phyloP scores from a whole-genome alignment of 1,140 invertebrate species.

The Drosophila bocqueti region DNA sequence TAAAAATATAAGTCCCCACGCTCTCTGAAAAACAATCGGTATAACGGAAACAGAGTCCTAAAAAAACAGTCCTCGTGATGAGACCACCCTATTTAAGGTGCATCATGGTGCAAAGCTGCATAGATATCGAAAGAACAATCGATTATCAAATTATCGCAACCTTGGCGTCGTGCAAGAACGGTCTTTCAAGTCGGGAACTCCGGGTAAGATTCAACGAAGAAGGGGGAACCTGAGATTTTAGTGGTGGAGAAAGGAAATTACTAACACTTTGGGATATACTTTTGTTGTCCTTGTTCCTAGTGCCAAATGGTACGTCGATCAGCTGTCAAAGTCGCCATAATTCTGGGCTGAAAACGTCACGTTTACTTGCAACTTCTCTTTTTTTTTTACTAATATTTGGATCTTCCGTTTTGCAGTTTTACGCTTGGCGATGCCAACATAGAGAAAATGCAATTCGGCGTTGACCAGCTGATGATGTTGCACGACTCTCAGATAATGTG shows the following conservation, averaged over 20 bases:
- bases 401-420: slow-evolving; percentile 41
- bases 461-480: slow-evolving; percentile 77
- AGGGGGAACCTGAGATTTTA: no score
- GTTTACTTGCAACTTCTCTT: background rate
- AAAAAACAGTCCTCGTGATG: background rate
- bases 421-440: slow-evolving; percentile 77
- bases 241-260: background rate
- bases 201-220: background rate
- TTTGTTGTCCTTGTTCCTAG: background rate
- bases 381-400: background rate
- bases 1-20: background rate
- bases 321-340: background rate
- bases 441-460: slow-evolving; percentile 79
- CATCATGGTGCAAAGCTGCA: background rate
- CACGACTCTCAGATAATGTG: slow-evolving; percentile 77
- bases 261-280: background rate
- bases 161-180: background rate
- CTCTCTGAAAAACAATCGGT: background rate
- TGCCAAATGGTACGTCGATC: background rate
- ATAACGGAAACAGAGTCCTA: background rate
- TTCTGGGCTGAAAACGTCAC: background rate
- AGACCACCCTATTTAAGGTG: background rate
- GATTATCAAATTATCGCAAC: background rate
- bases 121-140: background rate
- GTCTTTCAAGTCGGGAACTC: background rate